Percentiles rank a stretch among this genome's conserved stretches.
Evolutionary conservation across 2,888 invertebrate genomes (phyloP).

Genomic region (Drosophila tanythrix): DNA sequence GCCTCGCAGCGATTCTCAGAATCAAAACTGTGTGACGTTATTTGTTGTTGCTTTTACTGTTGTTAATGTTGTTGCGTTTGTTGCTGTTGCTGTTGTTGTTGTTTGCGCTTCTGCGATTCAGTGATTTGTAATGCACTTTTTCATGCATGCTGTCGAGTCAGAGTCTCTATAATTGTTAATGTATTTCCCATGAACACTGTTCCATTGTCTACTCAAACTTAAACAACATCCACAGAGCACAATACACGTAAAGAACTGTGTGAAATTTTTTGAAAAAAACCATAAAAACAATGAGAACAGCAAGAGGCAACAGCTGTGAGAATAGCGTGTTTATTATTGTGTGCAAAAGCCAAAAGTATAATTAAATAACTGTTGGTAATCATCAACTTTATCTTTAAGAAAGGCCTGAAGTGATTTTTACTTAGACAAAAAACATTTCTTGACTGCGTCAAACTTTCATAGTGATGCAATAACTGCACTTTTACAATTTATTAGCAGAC

Average conservation of each 20-base stretch:
- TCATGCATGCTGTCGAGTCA: slow-evolving; percentile 38
- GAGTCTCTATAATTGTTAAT: slow-evolving; percentile 41
- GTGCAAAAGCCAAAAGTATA: slow-evolving; percentile 17
- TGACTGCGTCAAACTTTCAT: neutral
- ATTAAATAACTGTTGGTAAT: slow-evolving; percentile 33
- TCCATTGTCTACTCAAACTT: slow-evolving; percentile 54
- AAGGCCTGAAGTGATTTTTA: slow-evolving; percentile 6
- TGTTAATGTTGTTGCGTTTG: neutral
- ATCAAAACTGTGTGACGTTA: slow-evolving; percentile 23
- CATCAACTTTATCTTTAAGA: neutral
- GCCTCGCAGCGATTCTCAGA: slow-evolving; percentile 48
- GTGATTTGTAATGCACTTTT: slow-evolving; percentile 56
- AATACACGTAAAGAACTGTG: slow-evolving; percentile 57
- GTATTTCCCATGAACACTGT: slow-evolving; percentile 63
- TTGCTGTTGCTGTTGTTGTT: slow-evolving; percentile 2
- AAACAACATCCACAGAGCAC: slow-evolving; percentile 30
- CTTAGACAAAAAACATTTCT: slow-evolving; percentile 6
- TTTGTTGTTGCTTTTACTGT: slow-evolving; percentile 8
- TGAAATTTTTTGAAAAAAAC: slow-evolving; percentile 41
- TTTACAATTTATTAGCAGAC: neutral
- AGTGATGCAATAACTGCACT: neutral
- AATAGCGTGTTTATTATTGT: slow-evolving; percentile 34
- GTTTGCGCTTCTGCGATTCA: slow-evolving; percentile 38
- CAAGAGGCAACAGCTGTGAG: slow-evolving; percentile 30
- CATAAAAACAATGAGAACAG: slow-evolving; percentile 36